Evolutionary conservation across 2,113 vertebrate species (phyloP), one percentile per base, ranked within the genome.

Genomic region (Bettongia penicillata): DNA sequence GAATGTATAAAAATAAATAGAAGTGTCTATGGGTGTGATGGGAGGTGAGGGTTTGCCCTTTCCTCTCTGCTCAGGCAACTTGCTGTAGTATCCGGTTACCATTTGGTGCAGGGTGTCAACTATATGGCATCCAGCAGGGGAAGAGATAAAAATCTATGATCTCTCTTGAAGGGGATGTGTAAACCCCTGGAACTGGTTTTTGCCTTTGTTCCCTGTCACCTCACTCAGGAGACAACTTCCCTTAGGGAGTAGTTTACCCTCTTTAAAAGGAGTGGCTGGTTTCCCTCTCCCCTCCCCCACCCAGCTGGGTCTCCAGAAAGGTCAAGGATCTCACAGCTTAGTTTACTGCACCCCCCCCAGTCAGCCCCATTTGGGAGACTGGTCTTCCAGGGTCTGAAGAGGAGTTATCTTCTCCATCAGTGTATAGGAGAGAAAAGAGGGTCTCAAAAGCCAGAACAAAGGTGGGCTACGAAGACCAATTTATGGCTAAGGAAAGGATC

Each of bases 361-460:
- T n/a, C 49, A 89, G 93, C 55, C 95, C 92, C 51, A n/a, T 92
- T 95, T 93, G 16, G 92, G 91, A 77, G 91, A 93, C 95, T 97
- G 95, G 94, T 92, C 91, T 92, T 23, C 51, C 31, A 90, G 47
- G 31, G 31, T 94, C 84, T 97, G 53, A 48, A 28, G 48, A 93
- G 57, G 91, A 96, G 91, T 94, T 96, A 97, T 94, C 95, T 95
- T 43, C 16, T 47, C 37, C 93, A 96, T 97, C 94, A 93, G 94
- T 94, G 95, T 77, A 93, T 96, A 92, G 89, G 94, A 93, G 9
- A 93, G 84, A 53, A 96, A 97, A 94, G 94, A 43, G 92, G 90
- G 93, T 93, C 26, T 93, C 96, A 98, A 61, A 96, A 96, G 96
- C 94, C 94, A 97, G 77, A 91, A 95, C 43, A 93, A 97, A 14